Conservation (phyloP, 2,888 invertebrate genomes). For the Ectemnius continuus region DNA sequence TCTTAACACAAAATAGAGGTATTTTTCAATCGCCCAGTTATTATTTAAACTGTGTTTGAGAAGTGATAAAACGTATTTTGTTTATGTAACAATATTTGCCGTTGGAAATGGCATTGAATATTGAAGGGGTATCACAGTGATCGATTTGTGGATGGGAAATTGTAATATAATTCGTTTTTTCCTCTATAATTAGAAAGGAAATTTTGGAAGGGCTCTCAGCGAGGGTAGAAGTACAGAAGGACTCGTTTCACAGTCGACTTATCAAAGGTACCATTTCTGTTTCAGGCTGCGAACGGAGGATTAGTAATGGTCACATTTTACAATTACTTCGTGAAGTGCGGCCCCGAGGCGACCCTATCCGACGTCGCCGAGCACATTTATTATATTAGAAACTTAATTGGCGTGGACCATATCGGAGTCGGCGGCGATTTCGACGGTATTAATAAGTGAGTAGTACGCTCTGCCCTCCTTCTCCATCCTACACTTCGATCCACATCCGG, state of each 20-base stretch:
- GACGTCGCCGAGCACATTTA: conserved; percentile 86
- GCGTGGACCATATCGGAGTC: conserved; percentile 82
- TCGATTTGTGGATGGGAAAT: too few relatives aligned
- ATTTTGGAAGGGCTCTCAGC: conserved; percentile 15
- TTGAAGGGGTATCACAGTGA: background rate
- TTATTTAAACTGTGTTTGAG: too few relatives aligned
- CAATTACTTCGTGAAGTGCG: conserved; percentile 90
- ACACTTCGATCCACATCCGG: background rate
- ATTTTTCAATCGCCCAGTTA: too few relatives aligned
- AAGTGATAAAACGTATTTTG: too few relatives aligned
- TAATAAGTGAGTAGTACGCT: conserved; percentile 79
- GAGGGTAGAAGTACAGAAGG: background rate
- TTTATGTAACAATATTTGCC: conserved; percentile 24
- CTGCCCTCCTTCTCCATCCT: background rate
- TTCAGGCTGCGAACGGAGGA: conserved; percentile 87
- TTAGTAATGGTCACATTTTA: conserved; percentile 96
- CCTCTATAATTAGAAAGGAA: conserved; percentile 13
- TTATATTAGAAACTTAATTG: conserved; percentile 82
- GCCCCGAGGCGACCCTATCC: conserved; percentile 86
- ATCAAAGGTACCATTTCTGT: conserved; percentile 2
- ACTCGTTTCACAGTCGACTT: background rate
- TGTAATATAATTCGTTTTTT: conserved; percentile 19
- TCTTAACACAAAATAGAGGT: too few relatives aligned
- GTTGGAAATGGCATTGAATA: conserved; percentile 27
- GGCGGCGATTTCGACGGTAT: conserved; percentile 84